Evolutionary conservation across 1,140 invertebrate genomes (phyloP), one percentile per base, ranked within the genome.

Genomic region (Cotesia typhae): DNA sequence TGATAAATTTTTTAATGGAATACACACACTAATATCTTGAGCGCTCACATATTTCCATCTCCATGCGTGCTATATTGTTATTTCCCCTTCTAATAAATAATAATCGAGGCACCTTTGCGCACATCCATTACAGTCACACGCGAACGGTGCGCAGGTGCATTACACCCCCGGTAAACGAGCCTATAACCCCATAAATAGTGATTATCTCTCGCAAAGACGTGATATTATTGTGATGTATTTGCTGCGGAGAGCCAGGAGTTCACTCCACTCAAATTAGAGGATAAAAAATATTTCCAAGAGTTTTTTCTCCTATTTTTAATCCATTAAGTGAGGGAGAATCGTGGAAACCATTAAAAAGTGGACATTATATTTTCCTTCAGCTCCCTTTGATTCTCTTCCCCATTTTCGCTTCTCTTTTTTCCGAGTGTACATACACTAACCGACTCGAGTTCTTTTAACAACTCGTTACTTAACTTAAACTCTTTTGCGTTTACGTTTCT

Each of bases 141-240:
- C 28, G 28, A 28, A 17, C 52, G 64, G 41, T 17, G 36, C 66
- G 41, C 66, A 67, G 66, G 66, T 67, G 66, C 52, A 67, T 20
- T 4, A 17, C 36, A 55, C 41, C 35, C 66, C 17, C 66, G 36
- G 12, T n/a, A 20, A 67, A 67, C 66, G 66, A 67, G 66, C 66
- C 66, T 67, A 55, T 67, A 55, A 67, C 17, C 53, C 66, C 66
- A 67, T 67, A 67, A 67, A 67, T 67, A 67, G 66, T 55, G 20
- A 67, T 67, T 67, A 67, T 67, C 66, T 51, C 17, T 52, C 35
- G 52, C 17, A n/a, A 67, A 53, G n/a, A 41, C 36, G 66, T 67
- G 51, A 67, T 67, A 67, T 67, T 67, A 67, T 67, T 35, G 17
- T 67, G 66, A 67, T 67, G 66, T 67, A 67, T 67, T 10, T 67